A percentile compares a stretch with the other conserved stretches of the same genome.
These are phyloP conservation scores for Procavia capensis DNA, from an alignment of 2,113 vertebrate species.

Conservation along the genomic window DNA sequence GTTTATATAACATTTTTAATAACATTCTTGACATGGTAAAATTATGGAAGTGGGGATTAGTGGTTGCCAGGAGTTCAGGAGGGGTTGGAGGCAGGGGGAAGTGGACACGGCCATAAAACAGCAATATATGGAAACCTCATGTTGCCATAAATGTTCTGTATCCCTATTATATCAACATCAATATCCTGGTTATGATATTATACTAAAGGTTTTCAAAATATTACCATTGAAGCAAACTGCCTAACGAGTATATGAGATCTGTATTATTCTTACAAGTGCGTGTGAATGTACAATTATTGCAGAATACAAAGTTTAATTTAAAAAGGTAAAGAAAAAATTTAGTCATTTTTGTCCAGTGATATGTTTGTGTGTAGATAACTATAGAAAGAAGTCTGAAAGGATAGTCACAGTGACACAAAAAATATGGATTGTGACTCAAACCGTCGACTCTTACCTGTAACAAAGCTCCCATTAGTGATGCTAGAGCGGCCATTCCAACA, in stretches of 20 bases:
- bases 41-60: no score
- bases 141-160: background rate
- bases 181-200: background rate
- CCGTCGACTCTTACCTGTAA: constrained; percentile 90
- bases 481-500: constrained; percentile 96
- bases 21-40: no score
- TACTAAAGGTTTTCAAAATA: background rate
- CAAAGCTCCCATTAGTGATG: constrained; percentile 93
- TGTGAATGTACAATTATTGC: background rate
- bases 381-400: background rate
- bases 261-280: background rate
- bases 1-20: no score
- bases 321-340: background rate
- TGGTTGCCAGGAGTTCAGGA: background rate
- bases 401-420: background rate
- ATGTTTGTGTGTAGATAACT: background rate
- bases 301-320: background rate
- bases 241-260: background rate
- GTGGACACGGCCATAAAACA: background rate
- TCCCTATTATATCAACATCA: background rate
- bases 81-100: background rate
- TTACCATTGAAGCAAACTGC: background rate
- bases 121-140: no score
- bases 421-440: background rate
- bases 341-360: background rate